A percentile compares a stretch with the other conserved stretches of the same genome.
Evolutionary conservation across 2,113 vertebrate genomes (phyloP).

Genomic region (Orthochromis malagaraziensis): DNA sequence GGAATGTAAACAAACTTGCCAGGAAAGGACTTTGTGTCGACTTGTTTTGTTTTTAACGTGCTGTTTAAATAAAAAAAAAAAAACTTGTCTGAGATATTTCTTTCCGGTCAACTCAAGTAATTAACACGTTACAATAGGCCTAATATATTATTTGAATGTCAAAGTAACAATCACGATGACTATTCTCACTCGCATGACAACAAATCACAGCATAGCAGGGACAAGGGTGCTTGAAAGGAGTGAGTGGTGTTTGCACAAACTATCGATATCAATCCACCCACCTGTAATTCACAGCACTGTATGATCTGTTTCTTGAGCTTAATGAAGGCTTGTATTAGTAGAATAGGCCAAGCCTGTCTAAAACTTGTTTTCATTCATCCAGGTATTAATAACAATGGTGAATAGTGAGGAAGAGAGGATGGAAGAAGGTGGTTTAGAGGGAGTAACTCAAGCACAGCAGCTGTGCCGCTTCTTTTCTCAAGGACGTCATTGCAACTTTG

Average conservation of each 20-base stretch:
- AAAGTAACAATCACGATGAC: background rate
- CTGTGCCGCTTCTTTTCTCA: slow-evolving; percentile 73
- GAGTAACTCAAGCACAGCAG: background rate
- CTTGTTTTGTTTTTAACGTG: background rate
- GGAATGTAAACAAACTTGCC: background rate
- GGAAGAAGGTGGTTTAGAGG: background rate
- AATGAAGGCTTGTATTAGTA: background rate
- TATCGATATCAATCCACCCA: background rate
- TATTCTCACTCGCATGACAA: background rate
- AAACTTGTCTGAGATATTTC: background rate
- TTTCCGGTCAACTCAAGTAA: background rate
- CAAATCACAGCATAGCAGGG: background rate
- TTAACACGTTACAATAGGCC: background rate
- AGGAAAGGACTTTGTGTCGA: background rate
- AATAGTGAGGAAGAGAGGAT: background rate
- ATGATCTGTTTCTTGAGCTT: background rate
- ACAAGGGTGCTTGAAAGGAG: background rate
- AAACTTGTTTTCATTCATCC: background rate
- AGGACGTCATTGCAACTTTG: slow-evolving; percentile 71
- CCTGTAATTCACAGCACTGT: background rate
- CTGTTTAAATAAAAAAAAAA: background rate
- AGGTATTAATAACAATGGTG: slow-evolving; percentile 30
- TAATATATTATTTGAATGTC: background rate
- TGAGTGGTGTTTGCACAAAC: background rate
- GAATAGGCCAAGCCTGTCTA: background rate